Percentiles rank a stretch among this genome's conserved stretches.
These are phyloP conservation scores for Drosophila mercatorum DNA, from an alignment of 2,888 invertebrate species.

Conservation along the genomic window DNA sequence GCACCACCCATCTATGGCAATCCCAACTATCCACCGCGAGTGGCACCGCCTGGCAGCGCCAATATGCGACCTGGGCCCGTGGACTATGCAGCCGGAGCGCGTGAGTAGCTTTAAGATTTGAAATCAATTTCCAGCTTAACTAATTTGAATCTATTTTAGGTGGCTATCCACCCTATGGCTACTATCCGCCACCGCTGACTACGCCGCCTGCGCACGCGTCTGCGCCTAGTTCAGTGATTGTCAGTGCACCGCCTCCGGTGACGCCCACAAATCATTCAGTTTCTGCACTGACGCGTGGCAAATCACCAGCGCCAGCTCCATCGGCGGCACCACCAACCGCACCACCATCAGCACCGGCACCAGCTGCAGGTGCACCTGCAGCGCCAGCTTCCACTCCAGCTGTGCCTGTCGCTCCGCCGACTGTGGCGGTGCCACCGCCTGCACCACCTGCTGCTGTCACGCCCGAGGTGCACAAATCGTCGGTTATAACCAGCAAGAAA, in stretches of 20 bases:
- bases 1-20: slow-evolving; percentile 83
- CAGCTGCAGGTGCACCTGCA: slow-evolving; percentile 17
- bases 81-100: slow-evolving; percentile 78
- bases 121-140: background rate
- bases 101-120: slow-evolving; percentile 59
- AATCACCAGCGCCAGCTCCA: slow-evolving; percentile 50
- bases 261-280: slow-evolving; percentile 82
- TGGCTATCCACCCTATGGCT: slow-evolving; percentile 79
- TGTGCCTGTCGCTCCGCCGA: background rate
- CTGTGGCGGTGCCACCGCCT: slow-evolving; percentile 20
- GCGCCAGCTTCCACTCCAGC: slow-evolving; percentile 4
- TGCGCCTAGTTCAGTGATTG: slow-evolving; percentile 77
- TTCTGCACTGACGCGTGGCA: slow-evolving; percentile 64
- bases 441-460: slow-evolving; percentile 28
- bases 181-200: slow-evolving; percentile 81
- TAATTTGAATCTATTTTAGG: slow-evolving; percentile 42
- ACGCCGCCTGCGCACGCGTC: slow-evolving; percentile 68
- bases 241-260: slow-evolving; percentile 69
- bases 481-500: slow-evolving; percentile 78
- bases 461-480: slow-evolving; percentile 58
- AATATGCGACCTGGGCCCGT: slow-evolving; percentile 72
- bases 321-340: slow-evolving; percentile 14
- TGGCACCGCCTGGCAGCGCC: slow-evolving; percentile 68
- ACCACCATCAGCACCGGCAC: slow-evolving; percentile 20
- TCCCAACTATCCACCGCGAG: slow-evolving; percentile 82